Base-by-base conservation (phyloP, 2,113 vertebrate genomes). In the Aegotheles bennettii region DNA sequence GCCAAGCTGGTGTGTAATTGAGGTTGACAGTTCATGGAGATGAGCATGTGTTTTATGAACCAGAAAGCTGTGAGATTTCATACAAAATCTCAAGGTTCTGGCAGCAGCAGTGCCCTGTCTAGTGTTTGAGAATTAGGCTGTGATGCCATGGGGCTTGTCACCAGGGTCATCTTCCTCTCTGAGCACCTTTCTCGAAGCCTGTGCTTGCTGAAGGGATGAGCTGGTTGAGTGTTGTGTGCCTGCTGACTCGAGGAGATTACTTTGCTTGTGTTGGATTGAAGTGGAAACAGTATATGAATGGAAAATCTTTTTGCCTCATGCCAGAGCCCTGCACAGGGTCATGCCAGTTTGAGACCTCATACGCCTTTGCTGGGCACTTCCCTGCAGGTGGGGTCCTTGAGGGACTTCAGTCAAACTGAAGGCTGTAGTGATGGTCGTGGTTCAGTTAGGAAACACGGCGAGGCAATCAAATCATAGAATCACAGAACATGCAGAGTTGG, bases 211-310 rank as follows among this genome's bases (percentile, higher is more conserved):
- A 56, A 81, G 29, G 68, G 18, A 25, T 57, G n/a, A 45, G 64
- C 33, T 26, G 26, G 24, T 47, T 0, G 4, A n/a, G 47, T 14
- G 28, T 42, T 56, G 31, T 0, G 0, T 69, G 42, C 28, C 42
- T 68, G 64, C 50, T 56, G 43, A 11, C 38, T 42, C 28, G 33
- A 36, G 51, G 73, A 84, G 47, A 14, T n/a, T 51, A 29, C 56
- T 79, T 70, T 0, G 0, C 15, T 57, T 74, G 9, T 42, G 2
- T 33, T 53, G 14, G 24, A 47, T 51, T 67, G 57, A 48, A 51
- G 48, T 25, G 53, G 28, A 64, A 71, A 57, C 36, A 40, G 16
- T 23, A 3, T 26, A 12, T 29, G 20, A 76, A 60, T 45, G n/a
- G 56, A 42, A 70, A 53, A 75, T 35, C 24, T 61, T 28, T 85